Evolutionary conservation across 2,797 vertebrate species (phyloP).

Genomic region (Channallabes apus): DNA sequence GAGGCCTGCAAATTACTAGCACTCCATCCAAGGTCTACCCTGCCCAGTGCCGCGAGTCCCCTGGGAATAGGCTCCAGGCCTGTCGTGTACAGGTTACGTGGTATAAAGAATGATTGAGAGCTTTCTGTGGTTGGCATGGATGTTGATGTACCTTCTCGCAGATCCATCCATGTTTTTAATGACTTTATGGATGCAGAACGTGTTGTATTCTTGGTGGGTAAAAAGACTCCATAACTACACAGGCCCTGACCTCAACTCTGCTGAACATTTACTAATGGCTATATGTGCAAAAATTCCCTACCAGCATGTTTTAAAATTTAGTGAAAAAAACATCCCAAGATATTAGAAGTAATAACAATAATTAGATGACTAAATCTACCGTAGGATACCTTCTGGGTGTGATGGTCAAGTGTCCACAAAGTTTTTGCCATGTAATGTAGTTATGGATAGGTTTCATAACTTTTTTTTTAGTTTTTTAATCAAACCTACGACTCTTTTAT

Average conservation of each 20-base stretch:
- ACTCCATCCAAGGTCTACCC: no score
- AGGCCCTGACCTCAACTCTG: background rate
- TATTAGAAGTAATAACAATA: background rate
- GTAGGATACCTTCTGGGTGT: background rate
- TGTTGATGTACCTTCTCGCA: background rate
- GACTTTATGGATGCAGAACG: background rate
- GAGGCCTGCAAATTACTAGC: no score
- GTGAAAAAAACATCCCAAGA: background rate
- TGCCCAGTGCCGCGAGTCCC: no score
- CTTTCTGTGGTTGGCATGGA: background rate
- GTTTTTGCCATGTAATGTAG: background rate
- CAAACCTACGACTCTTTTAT: background rate
- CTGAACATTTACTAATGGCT: background rate
- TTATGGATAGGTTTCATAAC: background rate
- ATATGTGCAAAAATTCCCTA: background rate
- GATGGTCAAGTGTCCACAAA: background rate
- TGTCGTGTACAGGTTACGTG: no score
- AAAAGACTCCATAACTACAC: background rate
- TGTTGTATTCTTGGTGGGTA: background rate
- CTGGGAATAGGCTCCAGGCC: no score
- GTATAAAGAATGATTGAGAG: no score
- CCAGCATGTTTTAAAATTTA: background rate
- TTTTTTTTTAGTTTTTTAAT: background rate
- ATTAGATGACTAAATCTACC: background rate
- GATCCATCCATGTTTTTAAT: background rate